Conservation (phyloP, 2,888 invertebrate genomes). For the Itoplectis maculator region DNA sequence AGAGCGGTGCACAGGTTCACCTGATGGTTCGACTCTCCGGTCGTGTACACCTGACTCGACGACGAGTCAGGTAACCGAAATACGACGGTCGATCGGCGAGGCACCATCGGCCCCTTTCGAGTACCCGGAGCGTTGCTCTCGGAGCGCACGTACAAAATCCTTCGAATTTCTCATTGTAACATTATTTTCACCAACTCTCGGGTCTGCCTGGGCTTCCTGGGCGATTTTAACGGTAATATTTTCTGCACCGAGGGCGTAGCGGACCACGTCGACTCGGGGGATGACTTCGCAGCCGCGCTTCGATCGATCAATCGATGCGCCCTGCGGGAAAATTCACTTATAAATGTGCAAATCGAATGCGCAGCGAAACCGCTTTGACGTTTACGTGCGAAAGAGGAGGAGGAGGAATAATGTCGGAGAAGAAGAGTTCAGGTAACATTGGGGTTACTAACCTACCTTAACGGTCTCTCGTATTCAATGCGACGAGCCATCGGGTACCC, state of each 20-base stretch:
- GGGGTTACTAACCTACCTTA: constrained; percentile 68
- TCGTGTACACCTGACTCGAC: constrained; percentile 65
- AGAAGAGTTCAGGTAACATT: constrained; percentile 67
- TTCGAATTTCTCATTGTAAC: constrained; percentile 61
- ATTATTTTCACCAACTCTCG: constrained; percentile 37
- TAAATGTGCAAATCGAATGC: constrained; percentile 30
- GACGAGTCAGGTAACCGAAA: constrained; percentile 59
- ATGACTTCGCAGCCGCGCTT: constrained; percentile 12
- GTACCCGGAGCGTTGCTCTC: constrained; percentile 32
- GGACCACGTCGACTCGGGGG: constrained; percentile 18
- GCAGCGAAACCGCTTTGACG: constrained; percentile 4
- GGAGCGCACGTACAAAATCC: constrained; percentile 62
- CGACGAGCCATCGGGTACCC: constrained; percentile 43
- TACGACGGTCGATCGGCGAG: constrained; percentile 51
- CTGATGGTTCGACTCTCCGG: constrained; percentile 21
- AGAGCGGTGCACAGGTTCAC: constrained; percentile 42
- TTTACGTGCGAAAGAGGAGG: background rate
- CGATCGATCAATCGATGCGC: constrained; percentile 68
- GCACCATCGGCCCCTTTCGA: constrained; percentile 45
- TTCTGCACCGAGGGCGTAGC: constrained; percentile 45
- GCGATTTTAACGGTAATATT: constrained; percentile 60
- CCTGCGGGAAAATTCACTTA: constrained; percentile 6
- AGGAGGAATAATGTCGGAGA: constrained; percentile 9
- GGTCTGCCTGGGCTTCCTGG: constrained; percentile 25
- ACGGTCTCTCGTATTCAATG: constrained; percentile 44